Conservation (phyloP, 1,140 invertebrate species). For the Penaeus chinensis region DNA sequence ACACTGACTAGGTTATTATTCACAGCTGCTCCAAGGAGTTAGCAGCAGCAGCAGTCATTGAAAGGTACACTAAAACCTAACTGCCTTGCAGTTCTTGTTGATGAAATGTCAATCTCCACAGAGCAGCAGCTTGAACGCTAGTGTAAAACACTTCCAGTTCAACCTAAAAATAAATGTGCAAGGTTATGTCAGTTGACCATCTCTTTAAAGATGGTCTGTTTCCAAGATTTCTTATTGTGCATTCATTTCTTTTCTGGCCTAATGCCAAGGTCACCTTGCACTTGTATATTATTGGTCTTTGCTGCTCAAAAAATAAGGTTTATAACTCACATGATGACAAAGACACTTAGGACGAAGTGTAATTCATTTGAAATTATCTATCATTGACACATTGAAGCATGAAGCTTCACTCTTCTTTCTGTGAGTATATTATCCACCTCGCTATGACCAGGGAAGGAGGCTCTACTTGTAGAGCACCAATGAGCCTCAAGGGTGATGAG, state of each 20-base stretch:
- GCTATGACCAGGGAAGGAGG: conserved; percentile 6
- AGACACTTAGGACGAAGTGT: not conserved
- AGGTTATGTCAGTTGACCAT: conserved; percentile 46
- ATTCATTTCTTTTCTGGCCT: conserved; percentile 23
- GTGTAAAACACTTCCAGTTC: conserved; percentile 36
- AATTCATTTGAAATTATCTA: conserved; percentile 26
- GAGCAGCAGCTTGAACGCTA: conserved; percentile 47
- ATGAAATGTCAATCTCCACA: conserved; percentile 41
- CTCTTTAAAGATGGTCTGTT: not conserved
- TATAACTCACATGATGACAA: no score
- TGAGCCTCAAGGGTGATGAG: conserved; percentile 37
- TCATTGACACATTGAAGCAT: conserved; percentile 20
- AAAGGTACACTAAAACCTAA: conserved; percentile 50
- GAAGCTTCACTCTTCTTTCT: not conserved
- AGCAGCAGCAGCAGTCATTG: conserved; percentile 52
- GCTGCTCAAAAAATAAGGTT: conserved; percentile 2
- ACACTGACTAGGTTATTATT: conserved; percentile 58
- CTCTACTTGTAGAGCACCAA: conserved; percentile 47
- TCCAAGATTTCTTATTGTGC: not conserved
- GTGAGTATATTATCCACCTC: no score
- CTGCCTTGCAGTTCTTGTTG: conserved; percentile 44
- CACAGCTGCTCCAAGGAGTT: conserved; percentile 49
- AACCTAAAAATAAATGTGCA: conserved; percentile 38
- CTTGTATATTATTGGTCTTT: conserved; percentile 21
- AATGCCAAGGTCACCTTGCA: conserved; percentile 43